Percentiles rank a stretch among this genome's conserved stretches.
These are phyloP conservation scores for Mayetiola destructor DNA, from an alignment of 2,888 invertebrate genomes.

Conservation along the genomic window DNA sequence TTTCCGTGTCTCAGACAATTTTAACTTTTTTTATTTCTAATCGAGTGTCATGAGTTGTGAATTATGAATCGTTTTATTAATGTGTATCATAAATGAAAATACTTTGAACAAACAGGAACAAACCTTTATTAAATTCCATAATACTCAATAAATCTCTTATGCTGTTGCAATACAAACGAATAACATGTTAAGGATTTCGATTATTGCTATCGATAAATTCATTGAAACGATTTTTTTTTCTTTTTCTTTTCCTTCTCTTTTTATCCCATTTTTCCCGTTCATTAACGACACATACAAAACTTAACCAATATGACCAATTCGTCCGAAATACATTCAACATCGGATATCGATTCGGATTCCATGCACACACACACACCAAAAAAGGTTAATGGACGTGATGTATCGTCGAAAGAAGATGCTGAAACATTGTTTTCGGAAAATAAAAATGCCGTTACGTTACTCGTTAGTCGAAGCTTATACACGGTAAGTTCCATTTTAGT, in stretches of 20 bases:
- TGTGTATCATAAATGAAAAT: too few relatives aligned
- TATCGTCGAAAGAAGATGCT: constrained; percentile 44
- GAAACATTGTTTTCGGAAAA: constrained; percentile 46
- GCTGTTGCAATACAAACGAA: too few relatives aligned
- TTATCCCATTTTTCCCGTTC: too few relatives aligned
- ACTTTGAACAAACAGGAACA: too few relatives aligned
- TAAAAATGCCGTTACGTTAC: constrained; percentile 41
- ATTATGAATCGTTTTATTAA: too few relatives aligned
- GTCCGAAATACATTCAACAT: background rate
- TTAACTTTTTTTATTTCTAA: background rate
- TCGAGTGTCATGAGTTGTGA: too few relatives aligned
- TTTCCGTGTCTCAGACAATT: too few relatives aligned
- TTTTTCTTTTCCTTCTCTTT: background rate
- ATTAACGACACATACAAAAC: background rate
- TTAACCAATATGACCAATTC: background rate
- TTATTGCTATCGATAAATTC: too few relatives aligned
- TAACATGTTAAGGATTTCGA: too few relatives aligned
- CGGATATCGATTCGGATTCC: background rate
- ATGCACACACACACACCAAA: background rate
- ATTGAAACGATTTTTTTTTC: background rate
- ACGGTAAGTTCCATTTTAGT: constrained; percentile 31
- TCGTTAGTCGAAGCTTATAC: constrained; percentile 44
- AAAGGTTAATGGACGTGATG: constrained; percentile 44
- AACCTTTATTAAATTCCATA: too few relatives aligned
- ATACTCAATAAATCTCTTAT: too few relatives aligned